These are phyloP conservation scores for Abramis brama DNA, from an alignment of 2,113 vertebrate species.

Conservation along the genomic window DNA sequence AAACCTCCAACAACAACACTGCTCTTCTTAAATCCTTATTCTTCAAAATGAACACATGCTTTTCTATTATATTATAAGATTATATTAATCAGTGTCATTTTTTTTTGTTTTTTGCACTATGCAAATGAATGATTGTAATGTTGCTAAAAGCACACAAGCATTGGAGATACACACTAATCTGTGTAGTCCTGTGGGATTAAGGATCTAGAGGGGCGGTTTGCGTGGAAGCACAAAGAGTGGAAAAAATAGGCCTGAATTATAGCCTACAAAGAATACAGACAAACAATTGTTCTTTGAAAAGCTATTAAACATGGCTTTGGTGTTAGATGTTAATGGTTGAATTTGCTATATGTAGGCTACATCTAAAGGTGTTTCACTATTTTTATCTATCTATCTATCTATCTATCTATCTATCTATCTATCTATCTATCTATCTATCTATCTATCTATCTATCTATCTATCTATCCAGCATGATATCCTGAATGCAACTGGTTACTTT, in stretches of 20 bases:
- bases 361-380: background rate
- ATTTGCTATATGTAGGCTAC: background rate
- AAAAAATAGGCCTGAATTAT: background rate
- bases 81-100: background rate
- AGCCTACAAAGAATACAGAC: background rate
- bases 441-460: too few species aligned
- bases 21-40: background rate
- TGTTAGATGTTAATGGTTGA: background rate
- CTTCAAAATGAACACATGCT: background rate
- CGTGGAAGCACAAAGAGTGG: background rate
- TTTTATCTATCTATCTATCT: too few species aligned
- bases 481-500: background rate
- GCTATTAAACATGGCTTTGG: background rate
- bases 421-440: too few species aligned
- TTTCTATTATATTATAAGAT: background rate
- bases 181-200: slow-evolving; percentile 40
- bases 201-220: background rate
- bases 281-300: background rate
- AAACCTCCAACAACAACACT: background rate
- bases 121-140: background rate
- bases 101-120: background rate
- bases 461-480: background rate
- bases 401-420: too few species aligned
- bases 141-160: slow-evolving; percentile 2
- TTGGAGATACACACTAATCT: slow-evolving; percentile 34